Conservation (phyloP, 2,888 invertebrate genomes). For the Trissoscelio sp. region DNA sequence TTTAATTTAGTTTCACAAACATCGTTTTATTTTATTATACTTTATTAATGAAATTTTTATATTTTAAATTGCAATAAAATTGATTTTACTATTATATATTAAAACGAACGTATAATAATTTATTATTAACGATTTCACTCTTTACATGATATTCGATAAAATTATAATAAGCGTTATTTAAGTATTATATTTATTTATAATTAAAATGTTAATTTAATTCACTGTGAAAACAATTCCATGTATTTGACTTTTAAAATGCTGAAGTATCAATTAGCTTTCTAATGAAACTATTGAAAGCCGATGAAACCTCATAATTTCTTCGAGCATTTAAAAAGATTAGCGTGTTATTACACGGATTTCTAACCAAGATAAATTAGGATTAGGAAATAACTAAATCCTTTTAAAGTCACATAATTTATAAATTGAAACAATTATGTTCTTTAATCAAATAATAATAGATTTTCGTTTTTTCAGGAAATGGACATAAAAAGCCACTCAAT, state of each 20-base stretch:
- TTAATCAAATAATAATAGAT: background rate
- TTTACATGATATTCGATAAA: too few relatives aligned
- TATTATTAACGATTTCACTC: too few relatives aligned
- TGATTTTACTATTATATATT: too few relatives aligned
- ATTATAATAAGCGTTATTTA: too few relatives aligned
- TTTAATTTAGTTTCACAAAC: slow-evolving; percentile 19
- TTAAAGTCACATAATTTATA: background rate
- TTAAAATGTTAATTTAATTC: background rate
- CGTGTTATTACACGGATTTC: slow-evolving; percentile 3
- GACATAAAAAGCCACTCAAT: slow-evolving; percentile 72
- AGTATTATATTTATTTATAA: background rate
- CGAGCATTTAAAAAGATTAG: slow-evolving; percentile 11
- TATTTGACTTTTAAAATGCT: background rate
- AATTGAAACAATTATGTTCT: slow-evolving; percentile 12
- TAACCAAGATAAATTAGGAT: slow-evolving; percentile 5
- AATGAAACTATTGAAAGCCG: background rate
- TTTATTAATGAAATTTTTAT: slow-evolving; percentile 3
- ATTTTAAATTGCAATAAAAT: background rate
- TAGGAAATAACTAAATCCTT: slow-evolving; percentile 4
- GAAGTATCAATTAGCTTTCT: background rate
- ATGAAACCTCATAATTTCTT: background rate
- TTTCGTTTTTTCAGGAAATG: slow-evolving; percentile 72
- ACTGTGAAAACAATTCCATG: background rate
- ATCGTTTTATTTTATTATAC: background rate
- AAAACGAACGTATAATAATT: too few relatives aligned